phyloP scores from a whole-genome alignment of 2,113 vertebrate genomes.

The Ramphastos sulfuratus region DNA sequence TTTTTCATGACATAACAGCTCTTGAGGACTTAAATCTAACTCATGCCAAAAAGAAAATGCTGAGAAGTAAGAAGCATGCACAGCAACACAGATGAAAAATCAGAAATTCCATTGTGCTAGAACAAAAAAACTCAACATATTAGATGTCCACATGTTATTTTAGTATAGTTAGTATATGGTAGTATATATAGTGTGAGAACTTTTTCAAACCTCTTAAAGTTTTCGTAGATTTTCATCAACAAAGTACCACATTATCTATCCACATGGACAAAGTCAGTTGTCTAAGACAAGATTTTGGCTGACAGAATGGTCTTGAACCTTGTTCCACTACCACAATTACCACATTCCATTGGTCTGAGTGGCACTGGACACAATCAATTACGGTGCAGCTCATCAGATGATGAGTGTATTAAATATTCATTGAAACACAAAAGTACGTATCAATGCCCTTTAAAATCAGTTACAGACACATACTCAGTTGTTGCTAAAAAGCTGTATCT shows the following conservation, averaged over 20 bases:
- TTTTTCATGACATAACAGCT: constrained; percentile 18
- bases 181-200: background rate
- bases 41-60: background rate
- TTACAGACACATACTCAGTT: background rate
- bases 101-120: background rate
- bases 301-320: background rate
- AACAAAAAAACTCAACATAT: background rate
- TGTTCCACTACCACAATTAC: background rate
- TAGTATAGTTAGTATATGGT: constrained; percentile 39
- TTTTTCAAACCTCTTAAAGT: background rate
- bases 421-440: background rate
- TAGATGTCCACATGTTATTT: background rate
- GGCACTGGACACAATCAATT: background rate
- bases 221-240: background rate
- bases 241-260: background rate
- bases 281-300: background rate
- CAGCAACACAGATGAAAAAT: background rate
- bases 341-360: background rate
- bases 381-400: background rate
- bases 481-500: background rate
- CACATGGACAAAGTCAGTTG: background rate
- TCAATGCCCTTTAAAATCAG: background rate
- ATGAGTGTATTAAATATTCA: background rate
- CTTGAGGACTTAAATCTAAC: constrained; percentile 25
- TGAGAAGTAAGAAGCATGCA: background rate